phyloP scores from a whole-genome alignment of 2,113 vertebrate species.

The Rhadina sibilatrix region DNA sequence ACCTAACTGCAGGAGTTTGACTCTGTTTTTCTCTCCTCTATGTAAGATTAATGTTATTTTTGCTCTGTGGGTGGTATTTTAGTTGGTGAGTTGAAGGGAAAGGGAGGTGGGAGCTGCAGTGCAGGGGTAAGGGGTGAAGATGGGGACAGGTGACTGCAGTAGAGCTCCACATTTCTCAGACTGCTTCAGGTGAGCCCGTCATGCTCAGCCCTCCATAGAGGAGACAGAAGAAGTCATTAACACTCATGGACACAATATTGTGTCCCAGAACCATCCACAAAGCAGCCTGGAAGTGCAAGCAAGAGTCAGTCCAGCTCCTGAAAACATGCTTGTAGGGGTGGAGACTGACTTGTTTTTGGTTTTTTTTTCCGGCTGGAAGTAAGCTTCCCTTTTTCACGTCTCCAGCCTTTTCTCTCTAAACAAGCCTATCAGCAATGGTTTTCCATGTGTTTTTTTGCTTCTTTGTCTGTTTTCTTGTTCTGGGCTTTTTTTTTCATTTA shows the following conservation, averaged over 20 bases:
- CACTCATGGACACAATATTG: neutral
- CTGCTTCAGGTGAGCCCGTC: rapidly evolving
- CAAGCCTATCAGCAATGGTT: neutral
- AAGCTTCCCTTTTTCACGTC: neutral
- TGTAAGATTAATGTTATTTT: neutral
- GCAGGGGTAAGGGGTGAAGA: neutral
- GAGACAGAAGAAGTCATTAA: neutral
- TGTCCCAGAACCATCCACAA: neutral
- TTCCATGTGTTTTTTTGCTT: neutral
- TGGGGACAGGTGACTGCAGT: neutral
- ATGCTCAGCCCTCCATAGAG: neutral
- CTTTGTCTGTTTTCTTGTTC: neutral
- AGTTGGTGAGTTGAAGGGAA: neutral
- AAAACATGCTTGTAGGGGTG: neutral
- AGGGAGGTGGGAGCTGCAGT: neutral
- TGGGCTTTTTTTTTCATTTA: neutral
- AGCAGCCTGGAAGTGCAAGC: rapidly evolving
- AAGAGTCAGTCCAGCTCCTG: neutral
- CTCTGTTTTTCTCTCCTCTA: neutral
- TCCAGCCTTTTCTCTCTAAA: neutral
- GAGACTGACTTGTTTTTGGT: rapidly evolving
- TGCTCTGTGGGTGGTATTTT: neutral
- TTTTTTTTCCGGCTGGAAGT: neutral
- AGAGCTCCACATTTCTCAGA: neutral
- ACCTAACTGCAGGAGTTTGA: neutral